Base-by-base conservation (phyloP, 2,797 vertebrate species). In the Crenuchus spilurus region DNA sequence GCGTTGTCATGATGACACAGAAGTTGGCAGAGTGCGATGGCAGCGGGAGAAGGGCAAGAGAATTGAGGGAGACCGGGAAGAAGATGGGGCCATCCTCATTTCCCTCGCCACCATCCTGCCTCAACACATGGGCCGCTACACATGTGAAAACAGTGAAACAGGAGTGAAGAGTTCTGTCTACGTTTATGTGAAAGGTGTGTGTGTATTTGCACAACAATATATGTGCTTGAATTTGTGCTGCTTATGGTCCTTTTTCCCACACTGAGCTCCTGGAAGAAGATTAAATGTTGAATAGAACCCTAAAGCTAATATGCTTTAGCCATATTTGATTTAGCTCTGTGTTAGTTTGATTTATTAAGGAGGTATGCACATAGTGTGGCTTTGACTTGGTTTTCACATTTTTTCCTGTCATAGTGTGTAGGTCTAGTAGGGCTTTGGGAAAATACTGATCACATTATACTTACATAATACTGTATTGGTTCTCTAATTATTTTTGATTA, bases 141-240 rank as follows among this genome's bases (percentile, higher is more conserved):
- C 88, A 0, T 99, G 97, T 41, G 80, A 86, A 81, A 96, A 95
- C 84, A 82, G 84, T 72, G 84, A 41, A 20, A 92, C 87, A 0
- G 60, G 76, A 69, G 89, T 90, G 18, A 91, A 87, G 75, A 92
- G 77, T 31, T 96, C 96, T 74, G 88, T 96, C 67, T 98, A 97
- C 16, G 90, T 99, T 39, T 98, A 96, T 49, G 95, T 99, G 61
- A 95, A 94, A 95, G 97, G 97, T 99, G 65, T 30, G 26, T 41
- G 51, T 30, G 8, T 22, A 54, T 58, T 75, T 69, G 37, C 26
- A n/a, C 37, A 48, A 24, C 7, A 41, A 28, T 55, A 57, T 55
- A 41, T 54, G 72, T 55, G 61, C 60, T 3, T 70, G 39, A 16
- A 42, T 64, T 3, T 30, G 11, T 33, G 31, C 8, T 35, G 3